Evolutionary conservation across 2,797 vertebrate genomes (phyloP).

Genomic region (Darevskia mixta): DNA sequence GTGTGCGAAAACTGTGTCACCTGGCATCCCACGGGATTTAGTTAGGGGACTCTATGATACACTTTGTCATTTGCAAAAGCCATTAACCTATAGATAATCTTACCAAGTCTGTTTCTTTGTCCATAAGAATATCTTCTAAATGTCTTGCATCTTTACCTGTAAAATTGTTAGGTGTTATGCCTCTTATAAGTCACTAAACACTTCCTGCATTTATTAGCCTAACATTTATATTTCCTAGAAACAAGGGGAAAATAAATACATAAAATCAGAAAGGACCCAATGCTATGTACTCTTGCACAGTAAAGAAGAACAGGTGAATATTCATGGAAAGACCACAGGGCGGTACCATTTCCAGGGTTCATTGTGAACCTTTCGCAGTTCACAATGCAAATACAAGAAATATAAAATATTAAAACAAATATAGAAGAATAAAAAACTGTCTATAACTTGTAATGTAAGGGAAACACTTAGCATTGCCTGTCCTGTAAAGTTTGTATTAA

Average conservation of each 20-base stretch:
- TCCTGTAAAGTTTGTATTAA: neutral
- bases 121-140: slow-evolving; percentile 70
- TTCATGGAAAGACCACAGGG: neutral
- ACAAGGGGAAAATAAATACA: neutral
- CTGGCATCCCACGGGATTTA: no score
- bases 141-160: slow-evolving; percentile 76
- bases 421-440: neutral
- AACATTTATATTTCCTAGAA: slow-evolving; percentile 21
- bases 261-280: neutral
- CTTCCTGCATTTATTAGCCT: rapidly evolving
- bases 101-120: slow-evolving; percentile 77
- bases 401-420: neutral
- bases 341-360: neutral
- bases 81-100: slow-evolving; percentile 8
- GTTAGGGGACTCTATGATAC: neutral
- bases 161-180: slow-evolving; percentile 63
- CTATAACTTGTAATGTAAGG: neutral
- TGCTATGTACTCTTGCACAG: neutral
- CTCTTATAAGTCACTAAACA: neutral
- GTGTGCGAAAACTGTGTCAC: no score
- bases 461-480: neutral
- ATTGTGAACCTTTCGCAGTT: neutral
- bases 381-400: no score
- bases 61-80: neutral
- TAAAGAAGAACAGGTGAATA: neutral